Percentiles rank a stretch among this genome's conserved stretches.
These are phyloP conservation scores for Stigmatopora argus DNA, from an alignment of 2,113 vertebrate species.

Conservation along the genomic window DNA sequence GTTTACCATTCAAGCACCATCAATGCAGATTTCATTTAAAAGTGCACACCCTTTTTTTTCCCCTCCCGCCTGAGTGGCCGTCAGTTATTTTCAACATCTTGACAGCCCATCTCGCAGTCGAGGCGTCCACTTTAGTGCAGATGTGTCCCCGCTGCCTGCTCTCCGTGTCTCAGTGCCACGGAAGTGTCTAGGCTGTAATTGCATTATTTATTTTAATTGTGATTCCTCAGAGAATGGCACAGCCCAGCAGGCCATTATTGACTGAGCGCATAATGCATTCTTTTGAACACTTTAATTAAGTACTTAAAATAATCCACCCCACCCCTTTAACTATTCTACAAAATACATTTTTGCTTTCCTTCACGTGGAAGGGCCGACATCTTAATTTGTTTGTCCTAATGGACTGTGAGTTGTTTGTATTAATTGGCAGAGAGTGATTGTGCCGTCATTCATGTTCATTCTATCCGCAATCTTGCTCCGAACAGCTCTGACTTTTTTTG, in stretches of 20 bases:
- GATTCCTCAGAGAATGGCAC: conserved; percentile 53
- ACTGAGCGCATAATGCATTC: conserved; percentile 37
- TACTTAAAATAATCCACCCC: conserved; percentile 31
- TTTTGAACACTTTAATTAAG: conserved; percentile 47
- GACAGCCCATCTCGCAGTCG: conserved; percentile 23
- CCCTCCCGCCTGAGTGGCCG: background rate
- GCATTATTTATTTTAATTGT: conserved; percentile 58
- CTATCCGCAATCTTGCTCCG: background rate
- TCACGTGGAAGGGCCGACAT: conserved; percentile 28
- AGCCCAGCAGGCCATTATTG: conserved; percentile 59
- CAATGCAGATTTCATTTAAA: conserved; percentile 3
- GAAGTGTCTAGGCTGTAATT: conserved; percentile 61
- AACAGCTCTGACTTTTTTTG: background rate
- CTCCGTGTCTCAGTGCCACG: conserved; percentile 37
- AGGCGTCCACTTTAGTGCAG: conserved; percentile 49
- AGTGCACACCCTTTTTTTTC: background rate
- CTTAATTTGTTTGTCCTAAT: conserved; percentile 55
- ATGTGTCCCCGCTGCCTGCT: conserved; percentile 37
- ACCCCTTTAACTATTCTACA: conserved; percentile 29
- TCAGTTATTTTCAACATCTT: conserved; percentile 10
- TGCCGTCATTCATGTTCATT: conserved; percentile 2
- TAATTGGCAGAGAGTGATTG: conserved; percentile 48
- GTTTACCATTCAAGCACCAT: background rate
- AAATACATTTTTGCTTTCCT: conserved; percentile 41
- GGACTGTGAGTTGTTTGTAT: conserved; percentile 49